phyloP scores from a whole-genome alignment of 2,797 vertebrate genomes.

The Cetoscarus ocellatus region DNA sequence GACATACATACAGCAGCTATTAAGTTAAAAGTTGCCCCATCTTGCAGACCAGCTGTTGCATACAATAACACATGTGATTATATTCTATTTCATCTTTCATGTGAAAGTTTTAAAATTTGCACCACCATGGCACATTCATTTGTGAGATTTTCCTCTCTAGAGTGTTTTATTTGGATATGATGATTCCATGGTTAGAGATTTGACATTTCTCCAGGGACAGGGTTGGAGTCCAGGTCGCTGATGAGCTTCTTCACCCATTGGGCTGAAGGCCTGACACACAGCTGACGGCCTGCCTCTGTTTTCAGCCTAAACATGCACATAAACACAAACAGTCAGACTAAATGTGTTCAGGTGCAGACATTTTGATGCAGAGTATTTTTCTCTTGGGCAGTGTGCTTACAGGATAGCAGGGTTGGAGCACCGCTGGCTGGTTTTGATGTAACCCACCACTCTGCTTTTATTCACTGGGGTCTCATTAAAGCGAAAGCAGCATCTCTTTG shows the following conservation, averaged over 20 bases:
- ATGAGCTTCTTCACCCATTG: slow-evolving; percentile 73
- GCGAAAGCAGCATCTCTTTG: slow-evolving; percentile 75
- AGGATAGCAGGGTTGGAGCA: slow-evolving; percentile 71
- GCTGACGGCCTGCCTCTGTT: slow-evolving; percentile 36
- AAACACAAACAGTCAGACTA: slow-evolving; percentile 4
- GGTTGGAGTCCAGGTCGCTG: slow-evolving; percentile 46
- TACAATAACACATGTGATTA: not conserved
- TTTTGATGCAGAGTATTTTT: accelerated
- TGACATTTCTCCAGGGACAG: slow-evolving; percentile 16
- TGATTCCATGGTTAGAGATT: slow-evolving; percentile 45
- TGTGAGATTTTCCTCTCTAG: not conserved
- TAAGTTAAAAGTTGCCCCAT: not conserved
- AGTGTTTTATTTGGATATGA: not conserved
- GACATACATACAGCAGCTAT: slow-evolving; percentile 1
- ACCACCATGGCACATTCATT: not conserved
- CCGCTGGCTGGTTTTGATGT: slow-evolving; percentile 75
- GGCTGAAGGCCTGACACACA: slow-evolving; percentile 71
- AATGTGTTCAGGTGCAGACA: not conserved
- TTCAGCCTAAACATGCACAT: slow-evolving; percentile 62
- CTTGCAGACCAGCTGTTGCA: not conserved
- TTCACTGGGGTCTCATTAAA: slow-evolving; percentile 46
- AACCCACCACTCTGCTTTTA: slow-evolving; percentile 40
- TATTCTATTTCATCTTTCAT: not conserved
- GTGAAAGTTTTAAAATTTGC: slow-evolving; percentile 2
- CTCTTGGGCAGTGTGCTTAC: slow-evolving; percentile 61